Evolutionary conservation across 2,113 vertebrate species (phyloP), one percentile per base, ranked within the genome.

Genomic region (Ia io): DNA sequence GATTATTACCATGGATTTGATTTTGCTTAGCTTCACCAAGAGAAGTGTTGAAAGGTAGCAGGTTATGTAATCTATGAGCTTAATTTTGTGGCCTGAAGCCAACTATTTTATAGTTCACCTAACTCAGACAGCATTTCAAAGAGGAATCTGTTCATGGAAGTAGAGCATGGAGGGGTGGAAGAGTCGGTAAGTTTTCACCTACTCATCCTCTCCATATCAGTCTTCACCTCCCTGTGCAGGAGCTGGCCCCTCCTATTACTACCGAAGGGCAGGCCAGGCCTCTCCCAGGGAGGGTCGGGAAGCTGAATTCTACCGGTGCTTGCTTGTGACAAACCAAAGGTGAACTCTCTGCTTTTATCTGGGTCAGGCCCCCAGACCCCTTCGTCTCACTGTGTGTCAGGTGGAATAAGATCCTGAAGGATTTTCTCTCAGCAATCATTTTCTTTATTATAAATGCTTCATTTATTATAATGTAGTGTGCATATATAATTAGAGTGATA

Each of bases 21-120:
- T 92, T 92, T 79, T 63, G 53, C 69, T 92, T 83, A 89, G 79
- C 32, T 83, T 73, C 94, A 89, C 37, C 25, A 73, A 73, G 53
- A 73, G 76, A 78, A 67, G 35, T 16, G 76, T 77, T 59, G 47
- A 95, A 77, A 95, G 42, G 67, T 90, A 84, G 70, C 22, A 87
- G 94, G 56, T 84, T 76, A 35, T 42, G 16, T 84, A 74, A 89
- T 79, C 78, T 91, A 78, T 67, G 84, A 47, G 13, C 53, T 86
- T 40, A 71, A 61, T 85, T 86, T 37, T 65, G 35, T 49, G 90
- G 84, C n/a, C 35, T 88, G 20, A 3, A 20, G 70, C 44, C 59
- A 82, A 74, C 28, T 30, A 35, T 82, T 51, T 82, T 77, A 77
- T 88, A 42, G 25, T 89, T 53, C 40, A 35, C 12, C 30, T 61